A percentile compares a stretch with the other conserved stretches of the same genome.
These are phyloP conservation scores for Lymantria dispar DNA, from an alignment of 2,888 invertebrate species.

Conservation along the genomic window DNA sequence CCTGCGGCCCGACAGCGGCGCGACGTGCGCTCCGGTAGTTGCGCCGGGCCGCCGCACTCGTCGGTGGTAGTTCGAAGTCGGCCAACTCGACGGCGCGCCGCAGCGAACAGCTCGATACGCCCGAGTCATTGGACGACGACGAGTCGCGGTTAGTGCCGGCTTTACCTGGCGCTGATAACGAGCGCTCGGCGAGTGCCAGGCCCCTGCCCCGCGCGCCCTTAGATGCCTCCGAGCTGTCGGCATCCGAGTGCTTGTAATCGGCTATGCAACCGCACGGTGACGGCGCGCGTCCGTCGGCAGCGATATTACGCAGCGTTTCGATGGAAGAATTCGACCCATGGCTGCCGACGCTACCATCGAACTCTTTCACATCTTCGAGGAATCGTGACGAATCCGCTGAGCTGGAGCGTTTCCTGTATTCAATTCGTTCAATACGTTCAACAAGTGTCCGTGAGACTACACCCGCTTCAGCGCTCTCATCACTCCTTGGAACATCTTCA, in stretches of 20 bases:
- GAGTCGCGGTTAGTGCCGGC: slow-evolving; percentile 88
- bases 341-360: slow-evolving; percentile 64
- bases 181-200: slow-evolving; percentile 33
- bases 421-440: slow-evolving; percentile 38
- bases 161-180: slow-evolving; percentile 84
- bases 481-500: slow-evolving; percentile 25
- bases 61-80: slow-evolving; percentile 84
- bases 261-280: slow-evolving; percentile 59
- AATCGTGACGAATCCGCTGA: slow-evolving; percentile 89
- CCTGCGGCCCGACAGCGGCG: slow-evolving; percentile 80
- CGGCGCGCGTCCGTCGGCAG: slow-evolving; percentile 48
- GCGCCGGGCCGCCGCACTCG: slow-evolving; percentile 77
- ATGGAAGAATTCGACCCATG: slow-evolving; percentile 72
- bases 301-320: slow-evolving; percentile 71
- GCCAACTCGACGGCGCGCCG: slow-evolving; percentile 74
- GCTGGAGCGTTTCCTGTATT: slow-evolving; percentile 84
- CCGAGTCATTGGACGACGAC: slow-evolving; percentile 91
- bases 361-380: slow-evolving; percentile 83
- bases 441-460: slow-evolving; percentile 4
- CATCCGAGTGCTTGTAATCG: slow-evolving; percentile 61
- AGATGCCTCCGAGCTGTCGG: slow-evolving; percentile 67
- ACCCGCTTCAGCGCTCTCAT: slow-evolving; percentile 4
- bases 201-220: slow-evolving; percentile 34
- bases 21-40: slow-evolving; percentile 81
- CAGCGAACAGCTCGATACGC: slow-evolving; percentile 87